A percentile compares a stretch with the other conserved stretches of the same genome.
Conservation (phyloP, 2,113 vertebrate species). For the Manacus vitellinus region DNA sequence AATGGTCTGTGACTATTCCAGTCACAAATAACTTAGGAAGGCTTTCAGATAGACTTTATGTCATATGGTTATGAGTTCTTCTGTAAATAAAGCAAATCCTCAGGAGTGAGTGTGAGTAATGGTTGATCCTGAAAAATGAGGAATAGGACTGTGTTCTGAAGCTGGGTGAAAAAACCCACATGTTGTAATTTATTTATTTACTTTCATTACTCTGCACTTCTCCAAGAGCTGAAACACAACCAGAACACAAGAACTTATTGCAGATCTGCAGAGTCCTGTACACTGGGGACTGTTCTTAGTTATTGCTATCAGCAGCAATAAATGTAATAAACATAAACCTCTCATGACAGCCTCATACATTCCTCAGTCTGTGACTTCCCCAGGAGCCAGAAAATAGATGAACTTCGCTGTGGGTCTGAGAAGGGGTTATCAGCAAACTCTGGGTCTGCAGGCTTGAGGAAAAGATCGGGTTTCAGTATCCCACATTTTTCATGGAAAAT, state of each 20-base stretch:
- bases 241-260: constrained; percentile 28
- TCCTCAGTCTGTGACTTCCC: constrained; percentile 3
- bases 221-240: constrained; percentile 7
- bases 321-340: constrained; percentile 48
- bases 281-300: constrained; percentile 19
- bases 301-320: constrained; percentile 57
- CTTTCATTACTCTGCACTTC: constrained; percentile 27
- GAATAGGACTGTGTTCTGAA: neutral
- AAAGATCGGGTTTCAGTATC: neutral
- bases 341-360: neutral
- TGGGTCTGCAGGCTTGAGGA: neutral
- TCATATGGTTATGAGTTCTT: constrained; percentile 1
- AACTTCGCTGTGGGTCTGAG: neutral
- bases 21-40: constrained; percentile 17
- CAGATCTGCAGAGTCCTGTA: constrained; percentile 31
- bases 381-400: neutral
- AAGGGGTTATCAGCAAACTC: neutral
- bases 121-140: constrained; percentile 25
- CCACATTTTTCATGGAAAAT: neutral
- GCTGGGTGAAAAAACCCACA: neutral
- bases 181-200: constrained; percentile 49
- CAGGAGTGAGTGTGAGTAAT: constrained; percentile 21
- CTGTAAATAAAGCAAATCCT: constrained; percentile 37
- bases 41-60: constrained; percentile 24
- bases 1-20: constrained; percentile 3